phyloP scores from a whole-genome alignment of 2,888 invertebrate species.

The Heliothis peltigera region DNA sequence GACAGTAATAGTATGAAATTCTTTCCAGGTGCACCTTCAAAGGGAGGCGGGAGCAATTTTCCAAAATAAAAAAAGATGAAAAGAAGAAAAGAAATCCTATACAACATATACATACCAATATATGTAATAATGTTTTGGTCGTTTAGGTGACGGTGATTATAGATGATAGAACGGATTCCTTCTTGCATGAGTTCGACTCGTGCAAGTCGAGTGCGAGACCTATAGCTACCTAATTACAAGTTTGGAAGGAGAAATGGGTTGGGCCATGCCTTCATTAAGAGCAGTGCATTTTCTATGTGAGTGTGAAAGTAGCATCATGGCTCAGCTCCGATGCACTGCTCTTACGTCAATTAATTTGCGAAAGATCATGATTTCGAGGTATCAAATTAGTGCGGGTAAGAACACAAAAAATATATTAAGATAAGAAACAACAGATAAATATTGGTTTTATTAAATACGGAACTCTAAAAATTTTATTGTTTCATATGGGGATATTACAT shows the following conservation, averaged over 20 bases:
- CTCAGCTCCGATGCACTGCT: conserved; percentile 23
- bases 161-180: too few relatives aligned
- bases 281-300: conserved; percentile 28
- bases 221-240: not conserved
- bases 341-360: conserved; percentile 18
- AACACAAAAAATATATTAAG: conserved; percentile 2
- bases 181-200: too few relatives aligned
- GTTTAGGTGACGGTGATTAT: too few relatives aligned
- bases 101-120: too few relatives aligned
- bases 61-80: too few relatives aligned
- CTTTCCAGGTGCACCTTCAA: too few relatives aligned
- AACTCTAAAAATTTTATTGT: not conserved
- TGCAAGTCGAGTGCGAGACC: too few relatives aligned
- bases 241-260: not conserved
- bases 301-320: conserved; percentile 37
- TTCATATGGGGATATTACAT: not conserved
- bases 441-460: not conserved
- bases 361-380: conserved; percentile 8
- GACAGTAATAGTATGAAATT: too few relatives aligned
- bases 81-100: too few relatives aligned
- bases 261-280: conserved; percentile 13
- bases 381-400: not conserved
- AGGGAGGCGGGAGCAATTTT: too few relatives aligned
- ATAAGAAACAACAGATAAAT: not conserved
- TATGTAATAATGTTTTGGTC: too few relatives aligned